phyloP scores from a whole-genome alignment of 2,888 invertebrate species.

The Rhogogaster chlorosoma region DNA sequence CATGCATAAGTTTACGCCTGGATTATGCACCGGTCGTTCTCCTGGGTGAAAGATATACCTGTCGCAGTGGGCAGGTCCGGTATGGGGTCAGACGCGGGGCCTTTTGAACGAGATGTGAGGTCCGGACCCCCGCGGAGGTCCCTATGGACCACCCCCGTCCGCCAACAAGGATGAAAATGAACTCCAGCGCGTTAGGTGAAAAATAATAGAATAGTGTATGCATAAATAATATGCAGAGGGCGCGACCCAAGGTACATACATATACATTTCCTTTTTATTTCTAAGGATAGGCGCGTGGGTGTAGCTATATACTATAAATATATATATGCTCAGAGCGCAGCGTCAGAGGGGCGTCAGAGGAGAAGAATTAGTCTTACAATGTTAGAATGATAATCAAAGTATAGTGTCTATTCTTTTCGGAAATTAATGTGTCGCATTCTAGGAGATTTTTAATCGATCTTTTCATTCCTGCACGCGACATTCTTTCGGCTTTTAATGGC shows the following conservation, averaged over 20 bases:
- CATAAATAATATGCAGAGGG: constrained; percentile 37
- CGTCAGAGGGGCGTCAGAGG: background rate
- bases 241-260: constrained; percentile 8
- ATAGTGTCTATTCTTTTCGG: background rate
- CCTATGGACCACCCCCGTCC: constrained; percentile 60
- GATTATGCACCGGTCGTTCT: constrained; percentile 7
- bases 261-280: background rate
- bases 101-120: constrained; percentile 71
- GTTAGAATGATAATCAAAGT: background rate
- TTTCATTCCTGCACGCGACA: constrained; percentile 31
- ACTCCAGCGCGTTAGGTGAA: constrained; percentile 56
- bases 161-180: constrained; percentile 68
- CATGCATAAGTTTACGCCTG: background rate
- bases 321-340: background rate
- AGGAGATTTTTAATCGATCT: constrained; percentile 3
- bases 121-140: constrained; percentile 63
- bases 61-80: constrained; percentile 7
- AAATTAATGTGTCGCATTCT: background rate
- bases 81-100: constrained; percentile 47
- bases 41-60: constrained; percentile 15
- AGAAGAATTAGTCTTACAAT: background rate
- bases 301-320: background rate
- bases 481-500: constrained; percentile 32
- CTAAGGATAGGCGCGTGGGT: background rate
- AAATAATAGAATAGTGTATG: constrained; percentile 42